These are phyloP conservation scores for Conus betulinus DNA, from an alignment of 1,140 invertebrate species.

Conservation along the genomic window DNA sequence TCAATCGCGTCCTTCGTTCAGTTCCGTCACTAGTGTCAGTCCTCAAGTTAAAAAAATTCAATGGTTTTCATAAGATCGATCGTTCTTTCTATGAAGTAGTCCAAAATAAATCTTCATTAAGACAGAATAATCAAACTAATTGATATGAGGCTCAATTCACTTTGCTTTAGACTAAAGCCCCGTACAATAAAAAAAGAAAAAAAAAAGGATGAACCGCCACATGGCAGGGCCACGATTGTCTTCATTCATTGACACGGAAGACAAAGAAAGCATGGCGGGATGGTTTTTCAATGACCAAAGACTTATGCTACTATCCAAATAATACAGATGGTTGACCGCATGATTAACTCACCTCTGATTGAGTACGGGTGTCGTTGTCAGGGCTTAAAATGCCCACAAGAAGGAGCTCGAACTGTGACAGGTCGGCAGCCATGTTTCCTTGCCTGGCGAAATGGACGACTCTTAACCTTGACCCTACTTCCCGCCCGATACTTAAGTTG, in stretches of 20 bases:
- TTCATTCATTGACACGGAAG: not conserved
- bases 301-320: conserved; percentile 16
- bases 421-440: conserved; percentile 80
- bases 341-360: conserved; percentile 85
- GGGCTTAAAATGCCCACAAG: conserved; percentile 88
- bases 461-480: conserved; percentile 49
- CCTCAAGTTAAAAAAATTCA: too few relatives aligned
- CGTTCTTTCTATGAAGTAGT: too few relatives aligned
- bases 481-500: conserved; percentile 45
- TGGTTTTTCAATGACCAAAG: conserved; percentile 38
- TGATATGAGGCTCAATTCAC: too few relatives aligned
- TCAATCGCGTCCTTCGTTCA: too few relatives aligned
- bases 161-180: too few relatives aligned
- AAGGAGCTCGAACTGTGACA: conserved; percentile 90
- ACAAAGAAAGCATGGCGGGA: conserved; percentile 21
- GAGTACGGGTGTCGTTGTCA: conserved; percentile 89
- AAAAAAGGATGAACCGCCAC: not conserved
- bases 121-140: too few relatives aligned
- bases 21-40: too few relatives aligned
- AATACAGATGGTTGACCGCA: conserved; percentile 56
- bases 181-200: not conserved
- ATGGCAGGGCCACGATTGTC: not conserved
- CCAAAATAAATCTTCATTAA: too few relatives aligned
- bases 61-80: too few relatives aligned
- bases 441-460: conserved; percentile 24